Conservation (phyloP, 2,797 vertebrate genomes). For the Lutjanus argentimaculatus region DNA sequence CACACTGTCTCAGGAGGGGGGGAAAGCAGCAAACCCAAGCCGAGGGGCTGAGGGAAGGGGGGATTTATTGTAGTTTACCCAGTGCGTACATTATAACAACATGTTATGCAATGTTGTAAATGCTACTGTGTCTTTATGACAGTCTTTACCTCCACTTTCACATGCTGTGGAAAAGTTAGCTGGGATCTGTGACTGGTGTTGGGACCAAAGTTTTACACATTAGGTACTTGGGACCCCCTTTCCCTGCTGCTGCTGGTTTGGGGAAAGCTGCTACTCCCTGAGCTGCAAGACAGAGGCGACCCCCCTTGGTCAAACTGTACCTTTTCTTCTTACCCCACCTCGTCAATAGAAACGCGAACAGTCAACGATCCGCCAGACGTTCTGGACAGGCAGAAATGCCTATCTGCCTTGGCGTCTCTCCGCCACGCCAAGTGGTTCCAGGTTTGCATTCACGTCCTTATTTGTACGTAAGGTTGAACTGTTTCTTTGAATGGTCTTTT, state of each 20-base stretch:
- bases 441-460: constrained; percentile 99
- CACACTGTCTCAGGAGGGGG: constrained; percentile 93
- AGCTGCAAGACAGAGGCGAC: constrained; percentile 93
- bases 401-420: constrained; percentile 99
- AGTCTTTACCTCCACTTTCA: constrained; percentile 21
- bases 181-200: constrained; percentile 19
- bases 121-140: constrained; percentile 11
- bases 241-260: constrained; percentile 87
- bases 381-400: constrained; percentile 99
- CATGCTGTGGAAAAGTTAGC: constrained; percentile 9
- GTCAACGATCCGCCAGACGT: constrained; percentile 97
- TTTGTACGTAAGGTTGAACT: constrained; percentile 84
- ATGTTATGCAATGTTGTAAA: constrained; percentile 29
- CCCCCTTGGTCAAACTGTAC: constrained; percentile 99
- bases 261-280: constrained; percentile 93
- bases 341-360: constrained; percentile 98
- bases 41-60: constrained; percentile 76
- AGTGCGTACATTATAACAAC: constrained; percentile 32
- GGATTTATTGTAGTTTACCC: constrained; percentile 28
- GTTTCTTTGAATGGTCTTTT: constrained; percentile 61
- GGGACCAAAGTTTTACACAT: constrained; percentile 32
- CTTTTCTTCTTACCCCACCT: constrained; percentile 99
- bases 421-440: constrained; percentile 99
- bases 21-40: constrained; percentile 88
- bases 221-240: constrained; percentile 75